phyloP scores from a whole-genome alignment of 2,113 vertebrate genomes.

The Festucalex cinctus region DNA sequence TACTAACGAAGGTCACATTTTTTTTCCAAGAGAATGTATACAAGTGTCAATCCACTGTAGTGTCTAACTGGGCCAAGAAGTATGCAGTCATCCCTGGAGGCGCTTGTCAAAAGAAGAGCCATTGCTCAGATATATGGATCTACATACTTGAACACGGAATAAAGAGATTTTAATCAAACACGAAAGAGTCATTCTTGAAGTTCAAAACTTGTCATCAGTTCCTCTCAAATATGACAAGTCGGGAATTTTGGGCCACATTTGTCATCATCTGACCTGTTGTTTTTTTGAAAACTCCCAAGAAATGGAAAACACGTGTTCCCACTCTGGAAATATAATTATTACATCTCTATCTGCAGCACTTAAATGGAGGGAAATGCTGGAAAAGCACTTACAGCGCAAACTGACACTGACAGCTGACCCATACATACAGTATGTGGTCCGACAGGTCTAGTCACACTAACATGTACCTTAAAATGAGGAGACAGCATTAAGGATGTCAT shows the following conservation, averaged over 20 bases:
- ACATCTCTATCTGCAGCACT: background rate
- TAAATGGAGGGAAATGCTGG: background rate
- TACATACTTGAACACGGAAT: background rate
- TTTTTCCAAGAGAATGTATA: background rate
- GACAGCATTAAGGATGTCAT: background rate
- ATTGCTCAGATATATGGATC: background rate
- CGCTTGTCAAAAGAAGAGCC: slow-evolving; percentile 10
- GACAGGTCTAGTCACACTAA: background rate
- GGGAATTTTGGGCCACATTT: background rate
- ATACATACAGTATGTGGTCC: background rate
- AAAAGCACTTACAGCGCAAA: background rate
- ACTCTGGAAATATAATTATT: slow-evolving; percentile 1
- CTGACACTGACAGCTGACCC: background rate
- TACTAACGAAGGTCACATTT: slow-evolving; percentile 20
- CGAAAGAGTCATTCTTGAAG: background rate
- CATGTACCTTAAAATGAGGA: background rate
- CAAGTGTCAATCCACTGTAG: slow-evolving; percentile 8
- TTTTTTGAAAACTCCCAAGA: background rate
- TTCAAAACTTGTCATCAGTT: background rate
- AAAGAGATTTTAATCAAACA: background rate
- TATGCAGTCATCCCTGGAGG: slow-evolving; percentile 19
- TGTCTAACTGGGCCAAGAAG: slow-evolving; percentile 19
- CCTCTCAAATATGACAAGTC: background rate
- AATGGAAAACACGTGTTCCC: background rate
- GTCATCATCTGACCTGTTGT: background rate